A percentile compares a stretch with the other conserved stretches of the same genome.
These are phyloP conservation scores for Ferdinandea cuprea DNA, from an alignment of 2,888 invertebrate species.

Conservation along the genomic window DNA sequence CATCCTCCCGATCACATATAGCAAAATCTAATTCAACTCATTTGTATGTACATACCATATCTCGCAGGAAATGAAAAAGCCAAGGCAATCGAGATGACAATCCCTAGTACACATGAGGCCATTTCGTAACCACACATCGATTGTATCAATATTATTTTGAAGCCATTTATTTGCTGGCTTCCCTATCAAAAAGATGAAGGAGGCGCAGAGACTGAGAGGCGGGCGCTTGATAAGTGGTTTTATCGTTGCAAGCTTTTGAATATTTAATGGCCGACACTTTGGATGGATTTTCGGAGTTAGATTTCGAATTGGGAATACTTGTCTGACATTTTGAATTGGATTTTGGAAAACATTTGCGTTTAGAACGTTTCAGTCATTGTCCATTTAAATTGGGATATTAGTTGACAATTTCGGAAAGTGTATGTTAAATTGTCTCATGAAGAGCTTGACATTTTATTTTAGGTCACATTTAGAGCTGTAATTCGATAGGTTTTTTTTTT, in stretches of 20 bases:
- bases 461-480: no score
- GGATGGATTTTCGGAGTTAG: neutral
- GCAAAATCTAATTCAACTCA: constrained; percentile 71
- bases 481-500: no score
- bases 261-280: constrained; percentile 41
- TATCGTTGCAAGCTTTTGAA: constrained; percentile 44
- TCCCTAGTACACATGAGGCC: constrained; percentile 57
- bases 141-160: constrained; percentile 68
- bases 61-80: constrained; percentile 29
- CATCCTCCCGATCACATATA: constrained; percentile 42
- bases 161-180: constrained; percentile 59
- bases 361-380: neutral
- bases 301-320: neutral
- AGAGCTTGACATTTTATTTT: no score
- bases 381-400: neutral
- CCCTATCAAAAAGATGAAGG: constrained; percentile 24
- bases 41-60: constrained; percentile 55
- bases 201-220: neutral
- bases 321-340: neutral
- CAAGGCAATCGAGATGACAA: constrained; percentile 50
- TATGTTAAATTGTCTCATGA: no score
- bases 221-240: constrained; percentile 52
- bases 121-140: constrained; percentile 63
- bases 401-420: no score
- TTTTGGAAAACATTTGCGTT: no score